A percentile compares a stretch with the other conserved stretches of the same genome.
Conservation (phyloP, 1,140 invertebrate genomes). For the Thaumatotibia leucotreta region DNA sequence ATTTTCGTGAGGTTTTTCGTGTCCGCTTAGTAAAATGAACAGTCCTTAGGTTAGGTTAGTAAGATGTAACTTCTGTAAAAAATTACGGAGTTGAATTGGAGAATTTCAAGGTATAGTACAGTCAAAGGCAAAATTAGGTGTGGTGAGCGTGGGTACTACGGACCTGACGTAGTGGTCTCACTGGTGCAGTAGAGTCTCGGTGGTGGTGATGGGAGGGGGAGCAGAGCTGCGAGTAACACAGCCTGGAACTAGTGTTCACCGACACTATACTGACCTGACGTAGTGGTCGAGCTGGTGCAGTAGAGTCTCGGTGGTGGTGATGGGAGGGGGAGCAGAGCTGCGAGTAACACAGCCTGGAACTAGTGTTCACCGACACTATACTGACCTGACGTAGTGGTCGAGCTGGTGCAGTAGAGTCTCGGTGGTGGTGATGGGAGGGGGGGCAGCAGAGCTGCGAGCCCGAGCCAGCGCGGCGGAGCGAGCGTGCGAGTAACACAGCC, state of each 20-base stretch:
- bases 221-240: background rate
- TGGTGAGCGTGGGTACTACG: too few species aligned
- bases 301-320: constrained; percentile 22
- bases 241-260: too few species aligned
- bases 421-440: constrained; percentile 49
- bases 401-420: constrained; percentile 62
- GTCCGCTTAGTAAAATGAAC: too few species aligned
- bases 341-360: too few species aligned
- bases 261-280: constrained; percentile 23
- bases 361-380: too few species aligned
- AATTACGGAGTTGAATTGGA: too few species aligned
- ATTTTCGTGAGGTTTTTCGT: too few species aligned
- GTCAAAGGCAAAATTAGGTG: too few species aligned
- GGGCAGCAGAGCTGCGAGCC: constrained; percentile 46
- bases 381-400: constrained; percentile 36
- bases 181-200: constrained; percentile 23
- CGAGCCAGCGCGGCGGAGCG: constrained; percentile 41
- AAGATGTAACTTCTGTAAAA: too few species aligned
- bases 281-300: constrained; percentile 26
- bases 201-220: constrained; percentile 20
- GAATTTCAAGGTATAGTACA: too few species aligned
- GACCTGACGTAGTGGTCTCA: constrained; percentile 28
- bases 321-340: constrained; percentile 17
- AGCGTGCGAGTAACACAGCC: constrained; percentile 67
- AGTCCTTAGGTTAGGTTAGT: too few species aligned